phyloP scores from a whole-genome alignment of 2,797 vertebrate genomes.

The Picus viridis region DNA sequence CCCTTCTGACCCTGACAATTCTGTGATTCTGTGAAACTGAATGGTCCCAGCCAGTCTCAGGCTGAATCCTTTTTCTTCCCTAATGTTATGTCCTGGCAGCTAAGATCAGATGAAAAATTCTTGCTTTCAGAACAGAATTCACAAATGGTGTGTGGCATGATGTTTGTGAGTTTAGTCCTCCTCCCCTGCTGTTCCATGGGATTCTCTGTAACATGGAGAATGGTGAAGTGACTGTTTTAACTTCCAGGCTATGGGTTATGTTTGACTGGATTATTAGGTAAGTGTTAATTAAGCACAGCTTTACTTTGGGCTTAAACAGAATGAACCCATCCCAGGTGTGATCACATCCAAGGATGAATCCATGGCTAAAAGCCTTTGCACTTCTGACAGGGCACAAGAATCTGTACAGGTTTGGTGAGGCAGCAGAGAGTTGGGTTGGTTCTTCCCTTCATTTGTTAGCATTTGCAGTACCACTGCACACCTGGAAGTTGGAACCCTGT shows the following conservation, averaged over 20 bases:
- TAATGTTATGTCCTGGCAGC: neutral
- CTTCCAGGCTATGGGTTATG: neutral
- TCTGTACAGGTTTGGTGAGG: neutral
- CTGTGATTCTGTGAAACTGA: neutral
- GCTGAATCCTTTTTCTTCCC: neutral
- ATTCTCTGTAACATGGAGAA: neutral
- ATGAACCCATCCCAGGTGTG: neutral
- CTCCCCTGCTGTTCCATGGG: neutral
- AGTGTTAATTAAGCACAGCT: neutral
- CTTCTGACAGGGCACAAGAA: neutral
- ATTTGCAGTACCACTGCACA: neutral
- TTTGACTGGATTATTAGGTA: neutral
- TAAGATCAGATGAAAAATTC: neutral
- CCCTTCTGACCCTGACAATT: too few relatives aligned
- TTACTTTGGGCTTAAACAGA: neutral
- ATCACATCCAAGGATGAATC: neutral
- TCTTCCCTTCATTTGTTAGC: neutral
- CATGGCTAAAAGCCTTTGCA: neutral
- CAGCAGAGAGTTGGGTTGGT: neutral
- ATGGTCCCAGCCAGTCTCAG: neutral
- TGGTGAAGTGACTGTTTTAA: neutral
- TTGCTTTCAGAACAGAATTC: neutral
- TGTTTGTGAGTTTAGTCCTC: neutral
- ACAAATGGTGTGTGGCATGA: neutral
- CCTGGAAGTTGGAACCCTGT: neutral